Base-by-base conservation (phyloP, 2,888 invertebrate genomes). In the Eupithecia pulchellata region DNA sequence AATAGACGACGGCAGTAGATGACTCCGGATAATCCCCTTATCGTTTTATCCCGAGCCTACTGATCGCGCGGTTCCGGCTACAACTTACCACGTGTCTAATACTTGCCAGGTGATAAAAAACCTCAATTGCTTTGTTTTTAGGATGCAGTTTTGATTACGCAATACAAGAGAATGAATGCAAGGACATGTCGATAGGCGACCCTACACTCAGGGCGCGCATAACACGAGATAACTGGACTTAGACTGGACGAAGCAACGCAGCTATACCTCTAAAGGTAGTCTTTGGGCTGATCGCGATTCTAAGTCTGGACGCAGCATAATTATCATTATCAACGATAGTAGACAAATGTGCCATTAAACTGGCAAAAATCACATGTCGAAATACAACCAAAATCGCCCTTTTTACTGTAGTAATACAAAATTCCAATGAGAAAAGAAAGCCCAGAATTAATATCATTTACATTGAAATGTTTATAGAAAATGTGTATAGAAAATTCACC, bases 11-110 rank as follows among this genome's bases (percentile, higher is more conserved):
- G 79, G 79, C 75, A 79, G 81, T 74, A 76, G 81, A 74, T 78
- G 77, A 76, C 78, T 75, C 78, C 61, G 77, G 77, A 79, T 89
- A 89, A 90, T 88, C 88, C 87, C 79, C 86, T 89, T 89, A 90
- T 88, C 89, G 77, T 81, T 77, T 82, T 80, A 84, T 80, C 81
- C 84, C 84, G 83, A 77, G 77, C 78, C 77, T 79, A 80, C 79
- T 83, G 84, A 85, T 86, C 85, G 68, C 68, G 66, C 63, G 61
- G 30, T 61, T 61, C 61, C 61, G 25, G 61, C 29, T 34, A n/a
- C 61, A 20, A 61, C 34, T 61, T 20, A 60, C 58, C 29, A 60
- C 30, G 58, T n/a, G 61, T 34, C 61, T 61, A 32, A 20, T 32
- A 39, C 58, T n/a, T n/a, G 61, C 8, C 34, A 57, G 57, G 20